phyloP scores from a whole-genome alignment of 2,888 invertebrate species.

The Theodoxus fluviatilis region DNA sequence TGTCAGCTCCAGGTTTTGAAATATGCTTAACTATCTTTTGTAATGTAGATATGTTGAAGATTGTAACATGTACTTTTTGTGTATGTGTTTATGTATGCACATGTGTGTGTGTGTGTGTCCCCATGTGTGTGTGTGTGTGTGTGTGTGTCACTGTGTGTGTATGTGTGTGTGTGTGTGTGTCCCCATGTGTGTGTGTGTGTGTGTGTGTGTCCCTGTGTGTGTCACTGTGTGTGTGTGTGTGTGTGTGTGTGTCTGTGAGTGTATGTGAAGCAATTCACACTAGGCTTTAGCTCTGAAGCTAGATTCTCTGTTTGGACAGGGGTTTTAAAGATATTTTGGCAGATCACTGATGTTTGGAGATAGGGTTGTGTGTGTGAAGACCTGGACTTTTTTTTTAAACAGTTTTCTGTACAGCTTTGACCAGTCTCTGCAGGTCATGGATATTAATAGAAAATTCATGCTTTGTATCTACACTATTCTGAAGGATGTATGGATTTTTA shows the following conservation, averaged over 20 bases:
- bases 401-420: neutral
- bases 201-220: neutral
- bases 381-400: neutral
- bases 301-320: too few species aligned
- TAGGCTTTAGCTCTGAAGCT: too few species aligned
- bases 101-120: neutral
- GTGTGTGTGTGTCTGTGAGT: neutral
- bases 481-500: neutral
- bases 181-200: neutral
- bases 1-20: too few species aligned
- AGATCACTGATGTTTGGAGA: neutral
- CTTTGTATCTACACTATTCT: too few species aligned
- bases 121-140: neutral
- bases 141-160: neutral
- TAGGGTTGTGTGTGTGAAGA: neutral
- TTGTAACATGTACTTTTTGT: too few species aligned
- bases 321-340: too few species aligned
- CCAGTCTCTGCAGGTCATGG: too few species aligned
- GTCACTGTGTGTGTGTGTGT: neutral
- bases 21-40: neutral
- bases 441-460: too few species aligned
- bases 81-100: neutral
- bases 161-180: neutral
- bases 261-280: too few species aligned
- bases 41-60: neutral